Evolutionary conservation across 2,113 vertebrate species (phyloP).

Genomic region (Smithornis capensis): DNA sequence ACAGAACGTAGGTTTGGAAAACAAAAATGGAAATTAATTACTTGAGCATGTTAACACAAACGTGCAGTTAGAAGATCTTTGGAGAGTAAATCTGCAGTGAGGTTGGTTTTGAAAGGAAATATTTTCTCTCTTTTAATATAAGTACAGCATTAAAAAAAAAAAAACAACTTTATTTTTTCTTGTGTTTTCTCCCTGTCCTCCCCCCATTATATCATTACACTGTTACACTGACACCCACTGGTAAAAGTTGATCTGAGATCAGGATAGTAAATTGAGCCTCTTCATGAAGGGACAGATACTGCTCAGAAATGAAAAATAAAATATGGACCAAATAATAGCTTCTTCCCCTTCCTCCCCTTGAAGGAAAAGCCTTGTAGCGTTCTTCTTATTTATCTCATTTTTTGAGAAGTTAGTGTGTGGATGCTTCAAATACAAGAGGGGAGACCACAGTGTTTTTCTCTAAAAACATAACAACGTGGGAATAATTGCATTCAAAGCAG

Average conservation of each 20-base stretch:
- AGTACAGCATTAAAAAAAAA: background rate
- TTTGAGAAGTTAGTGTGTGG: background rate
- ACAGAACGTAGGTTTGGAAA: background rate
- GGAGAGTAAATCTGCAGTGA: background rate
- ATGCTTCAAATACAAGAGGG: background rate
- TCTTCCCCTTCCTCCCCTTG: background rate
- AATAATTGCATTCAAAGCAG: background rate
- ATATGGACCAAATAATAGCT: fast-evolving
- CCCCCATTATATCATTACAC: slow-evolving; percentile 23
- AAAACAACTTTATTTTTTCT: background rate
- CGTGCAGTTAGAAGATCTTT: background rate
- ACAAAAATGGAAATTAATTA: background rate
- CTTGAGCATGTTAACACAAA: background rate
- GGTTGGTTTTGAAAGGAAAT: background rate
- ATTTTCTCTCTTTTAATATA: background rate
- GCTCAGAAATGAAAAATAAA: background rate
- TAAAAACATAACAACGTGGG: background rate
- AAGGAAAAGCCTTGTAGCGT: background rate
- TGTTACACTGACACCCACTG: slow-evolving; percentile 53
- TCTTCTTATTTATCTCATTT: background rate
- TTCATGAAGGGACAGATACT: background rate
- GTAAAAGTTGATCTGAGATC: slow-evolving; percentile 43
- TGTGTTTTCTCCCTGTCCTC: background rate
- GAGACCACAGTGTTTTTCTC: background rate
- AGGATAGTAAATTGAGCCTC: background rate